Conservation (phyloP, 2,113 vertebrate species). For the Octodon degus region DNA sequence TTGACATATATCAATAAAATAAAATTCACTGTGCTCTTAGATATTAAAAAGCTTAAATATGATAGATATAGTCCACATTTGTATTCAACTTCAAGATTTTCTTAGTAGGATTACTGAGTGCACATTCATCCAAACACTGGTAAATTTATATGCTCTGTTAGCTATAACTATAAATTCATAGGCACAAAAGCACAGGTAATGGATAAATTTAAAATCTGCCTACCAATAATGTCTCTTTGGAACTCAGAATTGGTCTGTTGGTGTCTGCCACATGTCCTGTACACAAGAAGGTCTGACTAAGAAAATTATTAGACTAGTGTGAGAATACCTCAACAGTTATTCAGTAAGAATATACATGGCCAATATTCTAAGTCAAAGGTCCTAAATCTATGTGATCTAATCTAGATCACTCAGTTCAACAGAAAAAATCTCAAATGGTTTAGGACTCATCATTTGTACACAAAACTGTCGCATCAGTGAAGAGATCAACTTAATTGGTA, state of each 20-base stretch:
- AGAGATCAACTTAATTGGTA: slow-evolving; percentile 8
- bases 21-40: background rate
- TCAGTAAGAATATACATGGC: background rate
- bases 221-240: background rate
- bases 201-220: slow-evolving; percentile 19
- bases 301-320: background rate
- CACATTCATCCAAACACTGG: background rate
- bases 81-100: slow-evolving; percentile 33
- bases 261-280: background rate
- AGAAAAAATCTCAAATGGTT: background rate
- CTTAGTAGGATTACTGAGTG: slow-evolving; percentile 51
- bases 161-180: slow-evolving; percentile 29
- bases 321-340: background rate
- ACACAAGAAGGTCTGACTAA: background rate
- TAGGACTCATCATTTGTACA: background rate
- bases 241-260: slow-evolving; percentile 14
- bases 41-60: slow-evolving; percentile 53
- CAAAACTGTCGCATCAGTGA: background rate
- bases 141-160: slow-evolving; percentile 23
- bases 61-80: slow-evolving; percentile 8
- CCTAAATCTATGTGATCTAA: background rate
- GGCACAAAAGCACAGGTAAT: background rate
- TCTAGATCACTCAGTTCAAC: background rate
- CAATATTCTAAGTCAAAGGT: background rate
- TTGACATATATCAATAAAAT: slow-evolving; percentile 30